A percentile compares a stretch with the other conserved stretches of the same genome.
Evolutionary conservation across 64 coral and sea anemone species (phyloP).

Genomic region (Stichodactyla helianthus): DNA sequence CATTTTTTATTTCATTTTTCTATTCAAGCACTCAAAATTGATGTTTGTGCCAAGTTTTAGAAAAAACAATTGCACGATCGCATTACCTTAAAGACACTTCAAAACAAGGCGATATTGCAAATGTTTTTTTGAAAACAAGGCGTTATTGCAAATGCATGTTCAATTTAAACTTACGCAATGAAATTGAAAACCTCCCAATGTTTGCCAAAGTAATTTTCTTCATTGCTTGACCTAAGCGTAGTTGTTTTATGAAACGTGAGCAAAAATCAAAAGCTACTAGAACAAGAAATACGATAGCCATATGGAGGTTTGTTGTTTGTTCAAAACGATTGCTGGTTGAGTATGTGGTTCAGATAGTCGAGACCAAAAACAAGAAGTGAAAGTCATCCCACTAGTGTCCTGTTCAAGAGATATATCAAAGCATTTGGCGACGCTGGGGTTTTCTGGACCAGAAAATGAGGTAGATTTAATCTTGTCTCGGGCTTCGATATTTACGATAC

Average conservation of each 20-base stretch:
- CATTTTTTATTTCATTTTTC: too few species aligned
- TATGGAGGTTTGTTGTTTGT: constrained; percentile 26
- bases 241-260: background rate
- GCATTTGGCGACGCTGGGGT: constrained; percentile 27
- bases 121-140: background rate
- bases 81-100: too few species aligned
- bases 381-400: constrained; percentile 28
- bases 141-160: background rate
- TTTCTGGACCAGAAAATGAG: constrained; percentile 47
- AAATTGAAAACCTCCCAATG: background rate
- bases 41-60: too few species aligned
- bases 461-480: constrained; percentile 47
- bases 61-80: too few species aligned
- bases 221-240: constrained; percentile 5
- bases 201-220: background rate
- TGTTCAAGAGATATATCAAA: constrained; percentile 47
- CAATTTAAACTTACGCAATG: constrained; percentile 5
- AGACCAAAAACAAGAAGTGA: constrained; percentile 26
- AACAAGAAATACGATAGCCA: background rate
- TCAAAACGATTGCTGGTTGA: constrained; percentile 29
- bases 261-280: background rate
- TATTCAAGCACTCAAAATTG: too few species aligned
- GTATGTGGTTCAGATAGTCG: constrained; percentile 45
- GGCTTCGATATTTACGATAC: constrained; percentile 28
- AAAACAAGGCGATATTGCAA: too few species aligned